Evolutionary conservation across 37 sponge, comb jelly and placozoan genomes (phyloP).

Genomic region (Chondrosia reniformis): DNA sequence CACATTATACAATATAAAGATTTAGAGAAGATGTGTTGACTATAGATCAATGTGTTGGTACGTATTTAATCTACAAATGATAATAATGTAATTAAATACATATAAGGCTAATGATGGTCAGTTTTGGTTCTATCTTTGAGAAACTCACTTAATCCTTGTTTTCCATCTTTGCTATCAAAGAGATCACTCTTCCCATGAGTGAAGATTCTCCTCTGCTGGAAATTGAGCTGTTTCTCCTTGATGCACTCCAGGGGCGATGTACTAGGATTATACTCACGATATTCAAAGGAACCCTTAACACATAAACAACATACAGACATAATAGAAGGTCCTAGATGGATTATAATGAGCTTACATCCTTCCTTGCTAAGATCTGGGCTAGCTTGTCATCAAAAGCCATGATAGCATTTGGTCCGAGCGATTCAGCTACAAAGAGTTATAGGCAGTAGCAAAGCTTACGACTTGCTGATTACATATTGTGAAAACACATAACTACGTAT

Average conservation of each 20-base stretch:
- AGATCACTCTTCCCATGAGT: slow-evolving; percentile 11
- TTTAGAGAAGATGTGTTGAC: neutral
- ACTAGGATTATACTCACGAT: slow-evolving; percentile 40
- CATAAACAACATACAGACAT: neutral
- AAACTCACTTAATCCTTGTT: neutral
- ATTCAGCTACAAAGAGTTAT: slow-evolving; percentile 35
- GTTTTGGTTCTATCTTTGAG: too few relatives aligned
- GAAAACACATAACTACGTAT: neutral
- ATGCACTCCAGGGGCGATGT: slow-evolving; percentile 41
- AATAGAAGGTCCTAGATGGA: neutral
- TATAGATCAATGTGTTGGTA: neutral
- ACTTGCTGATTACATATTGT: neutral
- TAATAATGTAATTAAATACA: neutral
- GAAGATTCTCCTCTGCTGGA: slow-evolving; percentile 65
- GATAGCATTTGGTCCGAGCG: slow-evolving; percentile 54
- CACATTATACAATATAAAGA: too few relatives aligned
- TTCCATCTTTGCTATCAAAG: neutral
- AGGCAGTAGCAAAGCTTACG: too few relatives aligned
- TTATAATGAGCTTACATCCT: slow-evolving; percentile 42
- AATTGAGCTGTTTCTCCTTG: slow-evolving; percentile 52
- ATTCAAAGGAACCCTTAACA: slow-evolving; percentile 53
- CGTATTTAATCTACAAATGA: neutral
- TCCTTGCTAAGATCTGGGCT: slow-evolving; percentile 55
- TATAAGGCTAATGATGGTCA: neutral
- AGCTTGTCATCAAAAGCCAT: slow-evolving; percentile 48